Evolutionary conservation across 2,113 vertebrate species (phyloP).

Genomic region (Smithornis capensis): DNA sequence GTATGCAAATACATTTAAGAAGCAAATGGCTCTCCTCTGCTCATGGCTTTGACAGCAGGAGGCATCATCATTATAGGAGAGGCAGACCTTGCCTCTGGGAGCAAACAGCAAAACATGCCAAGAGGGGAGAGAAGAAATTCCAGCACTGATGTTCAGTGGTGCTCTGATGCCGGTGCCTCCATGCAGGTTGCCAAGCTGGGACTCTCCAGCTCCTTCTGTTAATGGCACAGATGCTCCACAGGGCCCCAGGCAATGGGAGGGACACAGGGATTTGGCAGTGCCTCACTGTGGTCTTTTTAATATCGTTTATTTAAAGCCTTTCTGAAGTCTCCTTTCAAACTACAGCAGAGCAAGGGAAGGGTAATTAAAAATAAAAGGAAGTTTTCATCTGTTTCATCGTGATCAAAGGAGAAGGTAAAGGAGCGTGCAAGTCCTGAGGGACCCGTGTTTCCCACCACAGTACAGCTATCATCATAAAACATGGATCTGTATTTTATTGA

Average conservation of each 20-base stretch:
- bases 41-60: background rate
- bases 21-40: background rate
- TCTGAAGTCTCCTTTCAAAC: background rate
- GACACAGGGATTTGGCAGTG: background rate
- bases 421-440: background rate
- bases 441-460: background rate
- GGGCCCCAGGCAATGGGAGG: background rate
- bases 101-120: background rate
- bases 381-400: conserved; percentile 1
- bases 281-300: background rate
- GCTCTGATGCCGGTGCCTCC: background rate
- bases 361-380: conserved; percentile 24
- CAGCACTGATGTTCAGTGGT: accelerated
- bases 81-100: background rate
- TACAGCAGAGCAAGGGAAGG: background rate
- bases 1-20: background rate
- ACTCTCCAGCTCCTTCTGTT: background rate
- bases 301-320: background rate
- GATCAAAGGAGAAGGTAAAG: conserved; percentile 36
- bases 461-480: background rate
- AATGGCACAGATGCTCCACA: background rate
- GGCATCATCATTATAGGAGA: background rate
- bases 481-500: background rate
- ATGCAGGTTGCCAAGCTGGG: accelerated
- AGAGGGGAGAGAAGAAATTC: background rate